Evolutionary conservation across 2,888 invertebrate species (phyloP), one percentile per base, ranked within the genome.

Genomic region (Pinctada fucata): DNA sequence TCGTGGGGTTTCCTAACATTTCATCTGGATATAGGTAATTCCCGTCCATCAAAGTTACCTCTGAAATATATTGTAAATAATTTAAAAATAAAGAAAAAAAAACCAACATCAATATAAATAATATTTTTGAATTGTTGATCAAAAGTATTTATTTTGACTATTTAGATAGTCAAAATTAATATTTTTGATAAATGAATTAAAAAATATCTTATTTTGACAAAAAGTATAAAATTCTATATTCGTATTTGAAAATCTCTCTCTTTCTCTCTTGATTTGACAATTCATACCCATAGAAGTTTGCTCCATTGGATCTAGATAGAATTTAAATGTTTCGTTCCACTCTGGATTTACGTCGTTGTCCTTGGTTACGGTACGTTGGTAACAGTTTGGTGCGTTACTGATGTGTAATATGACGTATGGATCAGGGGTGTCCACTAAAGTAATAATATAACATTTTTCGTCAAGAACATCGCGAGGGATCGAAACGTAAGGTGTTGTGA

Each of bases 281-380:
- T 31, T 31, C 89, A 86, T 87, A 93, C 93, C 89, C 10, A 93
- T 81, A 48, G 83, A 84, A 79, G 90, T 89, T 48, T 88, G 83
- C 64, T 85, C 84, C 31, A 86, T 81, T 1, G 91, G 88, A 79
- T 93, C 91, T 5, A 93, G 80, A 75, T 88, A 90, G 82, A 93
- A 93, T 31, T 88, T 87, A 79, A 93, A 93, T 13, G 90, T 88
- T 81, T 93, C 92, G 75, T 93, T 87, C 93, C 93, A 93, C 8
- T 87, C 85, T 3, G 93, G 93, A 75, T 91, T 91, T 31, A 87
- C 80, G 50, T 90, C 89, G 82, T 93, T 93, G 83, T 91, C 90
- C 48, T 91, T 86, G 31, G 89, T 85, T 13, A 84, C 84, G 2
- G 93, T 93, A 70, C 89, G 84, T 83, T 92, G 92, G 72, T 85